Evolutionary conservation across 2,888 invertebrate genomes (phyloP).

Genomic region (Diabrotica balteata): DNA sequence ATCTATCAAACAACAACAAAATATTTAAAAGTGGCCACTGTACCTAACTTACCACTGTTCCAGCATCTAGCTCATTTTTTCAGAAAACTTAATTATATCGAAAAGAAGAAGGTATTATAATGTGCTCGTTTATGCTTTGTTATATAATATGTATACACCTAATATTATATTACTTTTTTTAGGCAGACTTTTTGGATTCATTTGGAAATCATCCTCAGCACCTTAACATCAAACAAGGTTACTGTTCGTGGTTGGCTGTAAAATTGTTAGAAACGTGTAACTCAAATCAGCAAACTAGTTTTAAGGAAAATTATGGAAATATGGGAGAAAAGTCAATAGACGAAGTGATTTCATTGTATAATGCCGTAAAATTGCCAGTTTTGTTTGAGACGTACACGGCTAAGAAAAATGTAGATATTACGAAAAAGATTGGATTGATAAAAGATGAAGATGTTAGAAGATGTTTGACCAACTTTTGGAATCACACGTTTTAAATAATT

Average conservation of each 20-base stretch:
- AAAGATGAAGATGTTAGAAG: background rate
- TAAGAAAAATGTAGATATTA: conserved; percentile 7
- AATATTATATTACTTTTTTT: background rate
- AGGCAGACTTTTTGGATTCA: conserved; percentile 12
- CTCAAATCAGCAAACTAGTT: background rate
- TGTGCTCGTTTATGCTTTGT: too few species aligned
- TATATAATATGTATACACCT: too few species aligned
- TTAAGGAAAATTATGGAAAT: conserved; percentile 13
- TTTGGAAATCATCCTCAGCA: background rate
- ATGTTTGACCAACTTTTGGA: background rate
- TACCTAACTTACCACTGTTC: too few species aligned
- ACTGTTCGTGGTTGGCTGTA: conserved; percentile 17
- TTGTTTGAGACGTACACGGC: background rate
- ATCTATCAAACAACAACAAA: too few species aligned
- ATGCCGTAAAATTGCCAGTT: background rate
- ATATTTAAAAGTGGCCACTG: too few species aligned
- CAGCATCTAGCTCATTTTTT: too few species aligned
- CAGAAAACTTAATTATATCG: too few species aligned
- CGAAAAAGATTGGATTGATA: conserved; percentile 11
- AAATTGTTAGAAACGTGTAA: conserved; percentile 1
- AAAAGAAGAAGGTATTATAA: too few species aligned
- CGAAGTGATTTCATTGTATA: conserved; percentile 3
- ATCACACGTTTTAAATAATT: background rate
- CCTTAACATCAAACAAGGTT: conserved; percentile 6
- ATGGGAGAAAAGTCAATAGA: background rate